Percentiles rank a stretch among this genome's conserved stretches.
Evolutionary conservation across 2,888 invertebrate genomes (phyloP).

Genomic region (Liopterus haemorrhoidalis): DNA sequence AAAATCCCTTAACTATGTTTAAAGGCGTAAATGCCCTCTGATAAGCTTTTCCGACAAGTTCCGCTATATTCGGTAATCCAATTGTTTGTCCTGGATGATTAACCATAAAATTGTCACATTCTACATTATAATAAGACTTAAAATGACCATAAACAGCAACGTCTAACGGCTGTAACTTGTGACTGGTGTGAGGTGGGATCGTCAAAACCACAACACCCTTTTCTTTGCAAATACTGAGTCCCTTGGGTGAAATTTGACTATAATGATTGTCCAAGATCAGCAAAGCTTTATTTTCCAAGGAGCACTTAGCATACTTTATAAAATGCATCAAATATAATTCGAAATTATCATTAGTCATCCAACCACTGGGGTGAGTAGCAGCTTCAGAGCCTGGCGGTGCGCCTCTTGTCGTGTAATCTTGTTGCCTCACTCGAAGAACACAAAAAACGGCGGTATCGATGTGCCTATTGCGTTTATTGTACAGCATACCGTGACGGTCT

Average conservation of each 20-base stretch:
- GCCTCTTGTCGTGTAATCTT: slow-evolving; percentile 37
- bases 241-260: slow-evolving; percentile 31
- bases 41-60: slow-evolving; percentile 24
- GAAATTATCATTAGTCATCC: slow-evolving; percentile 38
- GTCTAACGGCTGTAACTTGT: slow-evolving; percentile 36
- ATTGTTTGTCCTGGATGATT: slow-evolving; percentile 33
- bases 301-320: slow-evolving; percentile 33
- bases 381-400: slow-evolving; percentile 39
- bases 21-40: slow-evolving; percentile 25
- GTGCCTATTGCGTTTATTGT: slow-evolving; percentile 40
- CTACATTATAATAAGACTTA: slow-evolving; percentile 31
- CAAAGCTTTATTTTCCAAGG: slow-evolving; percentile 31
- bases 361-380: slow-evolving; percentile 36
- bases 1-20: slow-evolving; percentile 29
- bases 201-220: slow-evolving; percentile 38
- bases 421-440: slow-evolving; percentile 38
- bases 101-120: slow-evolving; percentile 28
- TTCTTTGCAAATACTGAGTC: slow-evolving; percentile 36
- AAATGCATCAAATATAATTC: slow-evolving; percentile 36
- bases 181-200: slow-evolving; percentile 36
- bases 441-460: slow-evolving; percentile 40
- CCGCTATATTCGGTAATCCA: slow-evolving; percentile 29
- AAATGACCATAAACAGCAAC: slow-evolving; percentile 33
- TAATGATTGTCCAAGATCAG: slow-evolving; percentile 37
- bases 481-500: slow-evolving; percentile 37